A percentile compares a stretch with the other conserved stretches of the same genome.
phyloP scores from a whole-genome alignment of 2,797 vertebrate genomes.

The Aulostomus chinensis region DNA sequence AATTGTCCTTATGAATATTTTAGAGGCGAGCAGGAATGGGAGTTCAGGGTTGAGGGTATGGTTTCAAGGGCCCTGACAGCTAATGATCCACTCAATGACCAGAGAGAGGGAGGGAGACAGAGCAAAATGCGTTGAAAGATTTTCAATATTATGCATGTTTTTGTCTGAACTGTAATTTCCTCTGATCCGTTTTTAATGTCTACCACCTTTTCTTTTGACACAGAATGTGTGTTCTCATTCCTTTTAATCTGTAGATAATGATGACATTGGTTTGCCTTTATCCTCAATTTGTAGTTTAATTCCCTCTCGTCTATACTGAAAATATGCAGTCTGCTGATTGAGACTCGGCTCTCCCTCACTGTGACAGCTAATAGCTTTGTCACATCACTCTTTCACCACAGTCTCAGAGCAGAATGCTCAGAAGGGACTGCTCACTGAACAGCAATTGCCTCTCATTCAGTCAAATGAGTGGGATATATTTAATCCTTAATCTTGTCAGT shows the following conservation, averaged over 20 bases:
- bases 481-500: conserved; percentile 55
- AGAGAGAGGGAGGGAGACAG: conserved; percentile 48
- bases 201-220: conserved; percentile 19
- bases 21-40: conserved; percentile 81
- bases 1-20: conserved; percentile 89
- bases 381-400: conserved; percentile 67
- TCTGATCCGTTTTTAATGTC: conserved; percentile 30
- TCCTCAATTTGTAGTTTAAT: conserved; percentile 77
- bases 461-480: conserved; percentile 62
- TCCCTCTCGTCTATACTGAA: conserved; percentile 71
- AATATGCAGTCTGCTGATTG: conserved; percentile 73
- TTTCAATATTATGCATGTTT: conserved; percentile 28
- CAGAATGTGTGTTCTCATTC: conserved; percentile 46
- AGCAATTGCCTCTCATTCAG: conserved; percentile 45
- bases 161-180: conserved; percentile 17
- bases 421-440: conserved; percentile 56
- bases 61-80: conserved; percentile 82
- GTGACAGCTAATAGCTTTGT: conserved; percentile 75
- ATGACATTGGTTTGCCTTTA: conserved; percentile 79
- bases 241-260: conserved; percentile 65
- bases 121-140: conserved; percentile 39
- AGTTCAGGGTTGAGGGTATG: conserved; percentile 75
- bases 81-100: conserved; percentile 80
- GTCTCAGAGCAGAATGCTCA: conserved; percentile 68
- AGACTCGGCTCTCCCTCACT: conserved; percentile 64